Evolutionary conservation across 2,888 invertebrate species (phyloP).

Genomic region (Epinotia bilunana): DNA sequence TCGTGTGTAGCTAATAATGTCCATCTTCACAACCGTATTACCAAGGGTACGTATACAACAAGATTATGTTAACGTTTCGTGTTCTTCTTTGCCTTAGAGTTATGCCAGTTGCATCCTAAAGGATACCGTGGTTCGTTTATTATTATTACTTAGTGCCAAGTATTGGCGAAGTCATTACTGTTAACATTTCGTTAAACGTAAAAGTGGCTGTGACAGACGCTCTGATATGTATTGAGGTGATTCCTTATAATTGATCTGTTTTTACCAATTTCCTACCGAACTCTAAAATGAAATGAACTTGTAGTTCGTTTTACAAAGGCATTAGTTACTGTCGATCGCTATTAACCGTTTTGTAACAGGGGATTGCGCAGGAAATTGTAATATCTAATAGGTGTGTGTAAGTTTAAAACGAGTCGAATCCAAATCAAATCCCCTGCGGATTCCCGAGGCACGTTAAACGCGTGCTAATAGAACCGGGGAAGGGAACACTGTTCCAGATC

Average conservation of each 20-base stretch:
- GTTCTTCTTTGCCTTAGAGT: too few relatives aligned
- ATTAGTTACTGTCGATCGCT: constrained; percentile 39
- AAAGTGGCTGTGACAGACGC: too few relatives aligned
- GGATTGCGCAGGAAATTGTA: constrained; percentile 36
- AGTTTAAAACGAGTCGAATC: constrained; percentile 56
- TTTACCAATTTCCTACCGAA: not conserved
- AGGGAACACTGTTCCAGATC: constrained; percentile 61
- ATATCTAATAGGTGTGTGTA: constrained; percentile 46
- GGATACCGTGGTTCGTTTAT: too few relatives aligned
- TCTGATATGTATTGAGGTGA: too few relatives aligned
- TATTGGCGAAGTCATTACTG: too few relatives aligned
- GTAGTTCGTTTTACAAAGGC: constrained; percentile 27
- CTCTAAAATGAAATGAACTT: not conserved
- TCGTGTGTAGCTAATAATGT: not conserved
- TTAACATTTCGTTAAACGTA: too few relatives aligned
- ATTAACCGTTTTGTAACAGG: constrained; percentile 31
- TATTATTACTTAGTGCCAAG: too few relatives aligned
- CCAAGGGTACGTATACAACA: not conserved
- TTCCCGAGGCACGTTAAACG: constrained; percentile 60
- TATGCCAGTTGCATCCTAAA: too few relatives aligned
- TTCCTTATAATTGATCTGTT: too few relatives aligned
- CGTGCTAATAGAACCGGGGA: constrained; percentile 50
- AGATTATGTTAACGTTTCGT: constrained; percentile 15
- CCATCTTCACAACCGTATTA: not conserved
- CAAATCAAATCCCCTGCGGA: constrained; percentile 60